Conservation (phyloP, 2,797 vertebrate species). For the Clarias laeviceps region DNA sequence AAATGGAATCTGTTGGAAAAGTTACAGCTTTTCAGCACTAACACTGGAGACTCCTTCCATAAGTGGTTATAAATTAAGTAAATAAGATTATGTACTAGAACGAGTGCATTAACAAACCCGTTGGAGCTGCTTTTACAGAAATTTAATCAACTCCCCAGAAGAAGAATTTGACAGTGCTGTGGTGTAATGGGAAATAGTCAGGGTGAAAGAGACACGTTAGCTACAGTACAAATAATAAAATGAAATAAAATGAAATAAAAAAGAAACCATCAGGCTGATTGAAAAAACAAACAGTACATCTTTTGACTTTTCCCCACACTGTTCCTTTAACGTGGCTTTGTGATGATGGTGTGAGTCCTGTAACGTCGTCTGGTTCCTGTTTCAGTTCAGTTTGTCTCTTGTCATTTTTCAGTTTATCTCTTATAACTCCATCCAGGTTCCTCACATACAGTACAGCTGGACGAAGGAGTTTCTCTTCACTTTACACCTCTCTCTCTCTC, state of each 20-base stretch:
- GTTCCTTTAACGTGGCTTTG: background rate
- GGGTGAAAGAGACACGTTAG: background rate
- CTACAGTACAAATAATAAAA: background rate
- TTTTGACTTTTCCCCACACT: no score
- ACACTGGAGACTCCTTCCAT: constrained; percentile 3
- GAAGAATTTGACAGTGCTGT: background rate
- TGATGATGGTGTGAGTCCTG: background rate
- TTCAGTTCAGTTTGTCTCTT: background rate
- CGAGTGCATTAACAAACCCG: background rate
- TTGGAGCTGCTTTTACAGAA: background rate
- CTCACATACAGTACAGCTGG: background rate
- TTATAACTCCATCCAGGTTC: background rate
- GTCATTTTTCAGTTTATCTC: background rate
- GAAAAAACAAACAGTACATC: no score
- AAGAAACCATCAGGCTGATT: no score
- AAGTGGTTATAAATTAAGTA: background rate
- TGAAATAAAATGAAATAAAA: background rate
- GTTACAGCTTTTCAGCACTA: background rate
- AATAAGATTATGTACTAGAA: background rate
- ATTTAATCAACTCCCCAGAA: background rate
- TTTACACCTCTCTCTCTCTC: background rate
- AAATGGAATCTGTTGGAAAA: background rate
- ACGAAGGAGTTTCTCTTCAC: background rate
- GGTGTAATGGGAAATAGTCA: background rate
- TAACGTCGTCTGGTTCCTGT: background rate